Conservation (phyloP, 2,797 vertebrate genomes). For the Pseudochirops corinnae region DNA sequence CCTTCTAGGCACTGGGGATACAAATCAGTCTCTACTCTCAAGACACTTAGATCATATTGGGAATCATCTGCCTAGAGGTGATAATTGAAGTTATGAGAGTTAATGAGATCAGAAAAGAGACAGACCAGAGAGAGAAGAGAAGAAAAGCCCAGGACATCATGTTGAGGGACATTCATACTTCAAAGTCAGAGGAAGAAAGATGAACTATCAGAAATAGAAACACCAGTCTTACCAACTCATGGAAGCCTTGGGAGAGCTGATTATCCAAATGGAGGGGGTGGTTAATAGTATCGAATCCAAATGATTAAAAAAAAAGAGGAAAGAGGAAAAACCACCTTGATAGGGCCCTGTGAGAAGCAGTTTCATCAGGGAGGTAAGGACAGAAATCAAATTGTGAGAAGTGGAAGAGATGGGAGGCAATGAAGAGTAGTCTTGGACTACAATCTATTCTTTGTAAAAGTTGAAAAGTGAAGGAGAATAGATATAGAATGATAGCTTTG, state of each 20-base stretch:
- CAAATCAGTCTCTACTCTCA: background rate
- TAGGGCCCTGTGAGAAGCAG: background rate
- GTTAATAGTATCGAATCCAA: background rate
- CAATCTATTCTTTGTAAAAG: background rate
- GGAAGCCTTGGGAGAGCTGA: background rate
- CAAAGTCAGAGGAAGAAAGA: background rate
- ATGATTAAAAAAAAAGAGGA: background rate
- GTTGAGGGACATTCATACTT: background rate
- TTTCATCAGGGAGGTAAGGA: background rate
- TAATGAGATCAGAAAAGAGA: background rate
- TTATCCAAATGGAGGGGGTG: background rate
- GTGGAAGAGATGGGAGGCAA: background rate
- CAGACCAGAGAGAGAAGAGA: background rate
- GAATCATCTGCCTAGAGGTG: background rate
- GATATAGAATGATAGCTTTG: background rate
- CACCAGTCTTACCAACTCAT: background rate
- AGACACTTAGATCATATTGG: background rate
- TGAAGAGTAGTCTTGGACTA: background rate
- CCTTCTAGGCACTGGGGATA: background rate
- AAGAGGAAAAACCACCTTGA: background rate
- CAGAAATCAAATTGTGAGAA: background rate
- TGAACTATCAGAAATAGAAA: background rate
- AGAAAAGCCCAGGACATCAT: background rate
- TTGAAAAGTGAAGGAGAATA: background rate
- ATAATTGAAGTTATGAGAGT: background rate